Conservation (phyloP, 2,888 invertebrate species). For the Clistopyga incitator region DNA sequence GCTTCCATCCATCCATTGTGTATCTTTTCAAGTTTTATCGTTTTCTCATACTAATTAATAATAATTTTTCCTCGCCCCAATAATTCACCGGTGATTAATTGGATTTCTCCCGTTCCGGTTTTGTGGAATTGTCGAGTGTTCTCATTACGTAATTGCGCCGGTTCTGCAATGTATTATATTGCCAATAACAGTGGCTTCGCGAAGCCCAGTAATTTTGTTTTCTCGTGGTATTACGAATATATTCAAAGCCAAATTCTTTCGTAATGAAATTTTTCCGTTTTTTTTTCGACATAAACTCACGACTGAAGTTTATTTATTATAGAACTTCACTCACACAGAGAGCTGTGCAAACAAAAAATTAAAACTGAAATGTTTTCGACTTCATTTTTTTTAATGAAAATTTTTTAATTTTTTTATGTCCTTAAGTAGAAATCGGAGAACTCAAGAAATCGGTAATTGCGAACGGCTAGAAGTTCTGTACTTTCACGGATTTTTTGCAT, state of each 20-base stretch:
- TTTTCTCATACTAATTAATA: slow-evolving; percentile 52
- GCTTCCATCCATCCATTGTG: slow-evolving; percentile 41
- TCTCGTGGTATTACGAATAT: neutral
- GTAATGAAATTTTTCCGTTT: neutral
- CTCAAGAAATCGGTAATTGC: too few species aligned
- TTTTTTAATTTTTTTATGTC: too few species aligned
- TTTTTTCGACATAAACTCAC: neutral
- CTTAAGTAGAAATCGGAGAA: too few species aligned
- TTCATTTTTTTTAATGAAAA: too few species aligned
- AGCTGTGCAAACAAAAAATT: too few species aligned
- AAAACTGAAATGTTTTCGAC: too few species aligned
- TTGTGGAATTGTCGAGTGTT: neutral
- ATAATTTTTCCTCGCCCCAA: slow-evolving; percentile 38
- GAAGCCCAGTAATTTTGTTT: neutral
- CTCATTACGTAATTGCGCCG: neutral
- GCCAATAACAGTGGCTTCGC: neutral
- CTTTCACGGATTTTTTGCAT: too few species aligned
- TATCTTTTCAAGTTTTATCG: slow-evolving; percentile 58
- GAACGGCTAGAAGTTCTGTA: too few species aligned
- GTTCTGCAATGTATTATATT: neutral
- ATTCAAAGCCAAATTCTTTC: neutral
- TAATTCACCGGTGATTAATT: slow-evolving; percentile 61
- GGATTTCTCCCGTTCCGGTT: neutral
- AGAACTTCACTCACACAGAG: too few species aligned
- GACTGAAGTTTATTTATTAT: too few species aligned